These are phyloP conservation scores for Cheilosia variabilis DNA, from an alignment of 2,888 invertebrate genomes.

Conservation along the genomic window DNA sequence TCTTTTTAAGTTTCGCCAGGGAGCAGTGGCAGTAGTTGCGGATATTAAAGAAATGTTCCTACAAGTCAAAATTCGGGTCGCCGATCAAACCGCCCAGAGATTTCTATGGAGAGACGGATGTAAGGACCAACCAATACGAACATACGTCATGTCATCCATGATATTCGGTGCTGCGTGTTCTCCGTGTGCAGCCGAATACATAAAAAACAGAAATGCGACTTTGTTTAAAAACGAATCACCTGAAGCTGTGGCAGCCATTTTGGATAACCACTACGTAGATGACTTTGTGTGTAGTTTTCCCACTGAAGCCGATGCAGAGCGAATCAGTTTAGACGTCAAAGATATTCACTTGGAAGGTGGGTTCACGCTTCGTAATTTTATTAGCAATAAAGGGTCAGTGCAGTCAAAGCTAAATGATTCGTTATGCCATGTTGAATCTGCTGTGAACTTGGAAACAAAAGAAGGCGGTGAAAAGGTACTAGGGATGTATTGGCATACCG, in stretches of 20 bases:
- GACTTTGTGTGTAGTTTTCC: constrained; percentile 61
- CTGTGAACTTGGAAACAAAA: background rate
- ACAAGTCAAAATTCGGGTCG: constrained; percentile 8
- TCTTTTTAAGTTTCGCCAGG: background rate
- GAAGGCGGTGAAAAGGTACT: constrained; percentile 64
- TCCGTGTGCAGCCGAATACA: constrained; percentile 61
- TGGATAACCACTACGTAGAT: constrained; percentile 64
- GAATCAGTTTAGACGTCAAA: constrained; percentile 13
- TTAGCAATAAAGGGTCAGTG: constrained; percentile 18
- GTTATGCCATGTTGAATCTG: background rate
- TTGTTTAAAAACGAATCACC: background rate
- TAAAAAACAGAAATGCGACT: constrained; percentile 42
- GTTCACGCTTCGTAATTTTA: constrained; percentile 45
- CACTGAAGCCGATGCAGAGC: constrained; percentile 23
- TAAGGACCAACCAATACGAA: constrained; percentile 26
- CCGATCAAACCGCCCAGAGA: constrained; percentile 63
- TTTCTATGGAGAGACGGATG: constrained; percentile 74
- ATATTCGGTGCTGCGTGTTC: constrained; percentile 72
- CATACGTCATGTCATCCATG: constrained; percentile 66
- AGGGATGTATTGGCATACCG: constrained; percentile 74
- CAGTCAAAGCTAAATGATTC: constrained; percentile 37
- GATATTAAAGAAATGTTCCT: constrained; percentile 13
- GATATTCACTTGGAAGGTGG: constrained; percentile 47
- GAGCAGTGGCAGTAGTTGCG: background rate
- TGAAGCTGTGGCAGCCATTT: background rate